Percentiles rank a stretch among this genome's conserved stretches.
phyloP scores from a whole-genome alignment of 2,797 vertebrate species.

The Melanotaenia boesemani region DNA sequence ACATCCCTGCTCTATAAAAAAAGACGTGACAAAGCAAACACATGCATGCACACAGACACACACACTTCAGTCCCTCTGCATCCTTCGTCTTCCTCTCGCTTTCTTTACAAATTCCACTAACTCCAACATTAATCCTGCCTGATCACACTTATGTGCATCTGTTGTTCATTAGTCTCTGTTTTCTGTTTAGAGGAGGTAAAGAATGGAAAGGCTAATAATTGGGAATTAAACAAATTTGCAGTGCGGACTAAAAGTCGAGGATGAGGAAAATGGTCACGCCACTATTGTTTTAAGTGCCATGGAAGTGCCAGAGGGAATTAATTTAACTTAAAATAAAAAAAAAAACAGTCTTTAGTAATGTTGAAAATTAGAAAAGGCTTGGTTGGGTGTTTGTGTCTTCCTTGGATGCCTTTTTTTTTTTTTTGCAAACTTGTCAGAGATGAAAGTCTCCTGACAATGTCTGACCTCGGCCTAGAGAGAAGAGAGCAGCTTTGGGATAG shows the following conservation, averaged over 20 bases:
- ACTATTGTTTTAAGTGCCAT: conserved; percentile 34
- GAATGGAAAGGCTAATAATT: conserved; percentile 33
- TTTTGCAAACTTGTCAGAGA: conserved; percentile 58
- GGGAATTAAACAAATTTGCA: conserved; percentile 39
- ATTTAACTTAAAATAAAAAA: conserved; percentile 11
- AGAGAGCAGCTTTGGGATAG: conserved; percentile 53
- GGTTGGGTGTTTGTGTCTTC: conserved; percentile 22
- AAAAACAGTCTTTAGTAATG: conserved; percentile 37
- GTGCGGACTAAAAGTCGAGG: conserved; percentile 5
- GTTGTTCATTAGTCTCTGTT: conserved; percentile 48
- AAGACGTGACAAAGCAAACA: conserved; percentile 40
- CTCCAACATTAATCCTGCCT: conserved; percentile 66
- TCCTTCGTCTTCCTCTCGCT: conserved; percentile 24
- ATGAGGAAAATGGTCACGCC: conserved; percentile 51
- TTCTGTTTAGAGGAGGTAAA: conserved; percentile 56
- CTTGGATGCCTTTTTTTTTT: conserved; percentile 47
- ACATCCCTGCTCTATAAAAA: conserved; percentile 48
- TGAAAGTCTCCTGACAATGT: conserved; percentile 66
- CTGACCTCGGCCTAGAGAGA: conserved; percentile 71
- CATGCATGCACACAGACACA: conserved; percentile 49
- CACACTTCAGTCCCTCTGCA: conserved; percentile 46
- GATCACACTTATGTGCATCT: conserved; percentile 43
- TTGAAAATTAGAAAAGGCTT: conserved; percentile 31
- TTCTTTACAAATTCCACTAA: conserved; percentile 53
- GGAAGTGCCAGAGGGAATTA: conserved; percentile 13